Percentiles rank a stretch among this genome's conserved stretches.
These are phyloP conservation scores for Apis cerana DNA, from an alignment of 1,140 invertebrate genomes.

Conservation along the genomic window DNA sequence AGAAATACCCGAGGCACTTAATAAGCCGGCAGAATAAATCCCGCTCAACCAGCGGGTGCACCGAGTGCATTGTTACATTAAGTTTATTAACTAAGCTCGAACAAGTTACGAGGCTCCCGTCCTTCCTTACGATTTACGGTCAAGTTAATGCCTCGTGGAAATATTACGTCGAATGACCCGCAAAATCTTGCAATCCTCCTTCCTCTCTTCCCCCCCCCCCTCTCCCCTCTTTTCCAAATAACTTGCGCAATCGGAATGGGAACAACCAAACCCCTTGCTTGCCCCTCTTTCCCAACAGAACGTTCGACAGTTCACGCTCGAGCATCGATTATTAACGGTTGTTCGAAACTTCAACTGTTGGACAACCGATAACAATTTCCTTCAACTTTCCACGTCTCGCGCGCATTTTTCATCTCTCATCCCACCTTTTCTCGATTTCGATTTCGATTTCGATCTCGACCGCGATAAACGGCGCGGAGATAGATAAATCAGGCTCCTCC, in stretches of 20 bases:
- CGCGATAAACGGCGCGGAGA: background rate
- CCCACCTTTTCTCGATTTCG: background rate
- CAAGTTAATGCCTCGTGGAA: background rate
- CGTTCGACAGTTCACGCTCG: slow-evolving; percentile 8
- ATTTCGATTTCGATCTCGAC: background rate
- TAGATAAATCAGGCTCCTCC: background rate
- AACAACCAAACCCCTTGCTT: background rate
- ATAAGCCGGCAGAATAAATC: background rate
- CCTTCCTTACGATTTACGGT: slow-evolving; percentile 1
- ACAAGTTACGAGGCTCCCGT: slow-evolving; percentile 1
- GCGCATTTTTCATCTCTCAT: background rate
- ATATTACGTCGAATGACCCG: background rate
- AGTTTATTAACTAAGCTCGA: slow-evolving; percentile 17
- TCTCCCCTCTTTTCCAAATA: background rate
- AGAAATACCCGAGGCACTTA: too few relatives aligned
- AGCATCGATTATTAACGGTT: slow-evolving; percentile 16
- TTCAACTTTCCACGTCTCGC: background rate
- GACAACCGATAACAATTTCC: slow-evolving; percentile 3
- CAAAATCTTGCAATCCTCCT: slow-evolving; percentile 1
- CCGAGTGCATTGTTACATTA: background rate
- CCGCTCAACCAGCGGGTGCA: background rate
- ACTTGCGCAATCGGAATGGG: slow-evolving; percentile 8
- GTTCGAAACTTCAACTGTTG: background rate
- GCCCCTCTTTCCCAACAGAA: background rate
- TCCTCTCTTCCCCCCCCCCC: too few relatives aligned